Conservation (phyloP, 2,113 vertebrate genomes). For the Pseudopipra pipra region DNA sequence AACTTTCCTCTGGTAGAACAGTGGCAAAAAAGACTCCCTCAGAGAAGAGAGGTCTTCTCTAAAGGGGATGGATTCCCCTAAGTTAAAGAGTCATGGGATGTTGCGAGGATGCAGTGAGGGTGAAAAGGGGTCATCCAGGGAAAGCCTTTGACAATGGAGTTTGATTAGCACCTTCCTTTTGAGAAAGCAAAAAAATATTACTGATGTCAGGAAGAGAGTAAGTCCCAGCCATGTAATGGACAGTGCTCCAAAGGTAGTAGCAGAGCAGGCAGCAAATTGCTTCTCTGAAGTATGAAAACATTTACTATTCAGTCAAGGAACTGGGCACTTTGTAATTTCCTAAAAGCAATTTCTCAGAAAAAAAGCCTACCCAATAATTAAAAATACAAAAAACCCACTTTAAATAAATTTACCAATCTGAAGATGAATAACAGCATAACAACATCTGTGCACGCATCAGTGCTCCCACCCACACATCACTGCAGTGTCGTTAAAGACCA, state of each 20-base stretch:
- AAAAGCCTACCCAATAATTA: accelerated
- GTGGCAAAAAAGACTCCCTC: background rate
- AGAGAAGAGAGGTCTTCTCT: background rate
- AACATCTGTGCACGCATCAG: background rate
- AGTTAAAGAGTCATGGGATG: background rate
- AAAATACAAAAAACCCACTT: background rate
- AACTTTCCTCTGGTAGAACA: background rate
- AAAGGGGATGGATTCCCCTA: background rate
- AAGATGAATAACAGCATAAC: background rate
- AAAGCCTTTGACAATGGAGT: background rate
- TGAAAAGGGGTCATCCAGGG: background rate
- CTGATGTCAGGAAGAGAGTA: background rate
- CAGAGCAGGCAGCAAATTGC: background rate
- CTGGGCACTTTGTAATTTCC: background rate
- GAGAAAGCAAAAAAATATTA: background rate
- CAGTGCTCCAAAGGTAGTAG: background rate
- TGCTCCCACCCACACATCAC: background rate
- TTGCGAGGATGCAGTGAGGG: background rate
- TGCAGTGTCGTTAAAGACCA: background rate
- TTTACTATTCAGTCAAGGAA: background rate
- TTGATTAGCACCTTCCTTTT: background rate
- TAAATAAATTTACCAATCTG: background rate
- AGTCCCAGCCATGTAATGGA: background rate
- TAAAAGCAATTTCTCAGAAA: background rate
- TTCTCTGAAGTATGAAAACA: background rate